Evolutionary conservation across 2,888 invertebrate genomes (phyloP).

Genomic region (Metacarcinus magister): DNA sequence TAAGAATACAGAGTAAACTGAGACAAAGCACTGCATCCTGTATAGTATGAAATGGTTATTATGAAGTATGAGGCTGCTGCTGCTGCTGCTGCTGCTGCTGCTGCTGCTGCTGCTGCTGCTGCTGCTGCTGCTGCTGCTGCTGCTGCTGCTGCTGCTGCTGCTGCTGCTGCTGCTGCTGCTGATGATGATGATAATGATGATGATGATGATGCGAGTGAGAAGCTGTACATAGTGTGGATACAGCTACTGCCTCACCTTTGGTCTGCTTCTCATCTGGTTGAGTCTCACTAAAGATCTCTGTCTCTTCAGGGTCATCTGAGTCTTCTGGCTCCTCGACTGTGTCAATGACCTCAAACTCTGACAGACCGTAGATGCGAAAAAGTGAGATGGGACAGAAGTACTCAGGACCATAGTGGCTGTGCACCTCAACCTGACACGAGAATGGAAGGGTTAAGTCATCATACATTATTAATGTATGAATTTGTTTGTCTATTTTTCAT

Average conservation of each 20-base stretch:
- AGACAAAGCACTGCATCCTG: neutral
- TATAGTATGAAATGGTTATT: neutral
- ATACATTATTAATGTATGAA: too few relatives aligned
- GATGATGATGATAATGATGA: neutral
- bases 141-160: neutral
- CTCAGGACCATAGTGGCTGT: conserved; percentile 97
- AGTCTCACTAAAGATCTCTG: neutral
- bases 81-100: too few relatives aligned
- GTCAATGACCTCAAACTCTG: conserved; percentile 88
- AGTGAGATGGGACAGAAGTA: conserved; percentile 99
- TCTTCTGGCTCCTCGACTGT: conserved; percentile 87
- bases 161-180: too few relatives aligned
- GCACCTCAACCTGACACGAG: conserved; percentile 89
- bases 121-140: too few relatives aligned
- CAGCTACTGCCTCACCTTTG: conserved; percentile 72
- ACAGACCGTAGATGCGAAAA: conserved; percentile 96
- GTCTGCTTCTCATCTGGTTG: conserved; percentile 58
- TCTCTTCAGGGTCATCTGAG: conserved; percentile 85
- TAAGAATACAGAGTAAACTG: neutral
- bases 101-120: too few relatives aligned
- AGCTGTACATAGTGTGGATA: too few relatives aligned
- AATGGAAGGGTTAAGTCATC: neutral
- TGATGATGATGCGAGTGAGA: too few relatives aligned
- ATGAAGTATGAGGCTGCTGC: too few relatives aligned
- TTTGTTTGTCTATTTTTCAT: too few relatives aligned